These are phyloP conservation scores for Epinotia demarniana DNA, from an alignment of 2,888 invertebrate genomes.

Conservation along the genomic window DNA sequence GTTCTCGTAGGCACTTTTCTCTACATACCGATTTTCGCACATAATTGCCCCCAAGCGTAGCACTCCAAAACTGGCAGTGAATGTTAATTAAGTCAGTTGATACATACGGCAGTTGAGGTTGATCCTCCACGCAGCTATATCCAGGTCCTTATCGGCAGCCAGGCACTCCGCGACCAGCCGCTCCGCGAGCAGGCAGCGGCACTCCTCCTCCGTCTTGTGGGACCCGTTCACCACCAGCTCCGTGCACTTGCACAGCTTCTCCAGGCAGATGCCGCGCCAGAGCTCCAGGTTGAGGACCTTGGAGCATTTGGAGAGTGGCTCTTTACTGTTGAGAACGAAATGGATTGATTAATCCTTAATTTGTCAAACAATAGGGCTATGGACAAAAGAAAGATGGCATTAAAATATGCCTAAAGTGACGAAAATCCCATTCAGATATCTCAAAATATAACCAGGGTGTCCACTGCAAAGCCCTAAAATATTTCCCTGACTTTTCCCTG, in stretches of 20 bases:
- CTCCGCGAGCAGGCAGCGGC: conserved; percentile 89
- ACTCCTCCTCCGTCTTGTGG: conserved; percentile 70
- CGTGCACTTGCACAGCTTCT: conserved; percentile 90
- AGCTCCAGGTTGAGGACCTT: conserved; percentile 87
- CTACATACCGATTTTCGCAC: too few relatives aligned
- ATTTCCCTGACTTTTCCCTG: too few relatives aligned
- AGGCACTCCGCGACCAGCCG: conserved; percentile 90
- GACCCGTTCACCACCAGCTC: conserved; percentile 79
- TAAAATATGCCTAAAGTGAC: too few relatives aligned
- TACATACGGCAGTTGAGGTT: conserved; percentile 88
- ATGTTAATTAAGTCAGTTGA: too few relatives aligned
- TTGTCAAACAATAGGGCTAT: too few relatives aligned
- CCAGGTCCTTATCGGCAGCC: conserved; percentile 85
- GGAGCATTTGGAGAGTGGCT: conserved; percentile 87
- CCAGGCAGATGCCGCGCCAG: conserved; percentile 89
- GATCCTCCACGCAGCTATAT: conserved; percentile 89
- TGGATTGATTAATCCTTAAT: background rate
- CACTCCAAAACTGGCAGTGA: too few relatives aligned
- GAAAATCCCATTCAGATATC: too few relatives aligned
- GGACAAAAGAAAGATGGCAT: too few relatives aligned
- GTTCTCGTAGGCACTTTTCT: too few relatives aligned
- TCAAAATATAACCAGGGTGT: too few relatives aligned
- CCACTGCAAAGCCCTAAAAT: too few relatives aligned
- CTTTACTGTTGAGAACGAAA: conserved; percentile 74
- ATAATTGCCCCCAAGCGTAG: too few relatives aligned